Evolutionary conservation across 2,888 invertebrate species (phyloP).

Genomic region (Silvanus unidentatus): DNA sequence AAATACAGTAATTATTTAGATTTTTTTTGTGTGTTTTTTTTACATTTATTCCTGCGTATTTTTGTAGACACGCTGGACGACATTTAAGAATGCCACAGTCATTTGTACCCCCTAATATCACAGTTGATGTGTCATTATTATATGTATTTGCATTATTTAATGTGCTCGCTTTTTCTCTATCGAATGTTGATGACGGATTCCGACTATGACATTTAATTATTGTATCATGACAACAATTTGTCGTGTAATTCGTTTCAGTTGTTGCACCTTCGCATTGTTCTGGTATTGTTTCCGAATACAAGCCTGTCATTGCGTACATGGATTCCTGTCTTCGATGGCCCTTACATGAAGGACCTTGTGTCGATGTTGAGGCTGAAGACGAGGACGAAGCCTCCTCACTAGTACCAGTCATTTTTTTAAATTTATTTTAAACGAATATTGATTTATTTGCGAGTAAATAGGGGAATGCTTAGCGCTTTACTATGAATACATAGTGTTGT

Average conservation of each 20-base stretch:
- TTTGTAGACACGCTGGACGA: slow-evolving; percentile 79
- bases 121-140: slow-evolving; percentile 57
- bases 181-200: slow-evolving; percentile 69
- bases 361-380: slow-evolving; percentile 12
- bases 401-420: slow-evolving; percentile 13
- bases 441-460: too few relatives aligned
- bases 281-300: slow-evolving; percentile 69
- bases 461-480: too few relatives aligned
- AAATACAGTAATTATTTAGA: background rate
- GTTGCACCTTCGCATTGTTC: slow-evolving; percentile 53
- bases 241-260: slow-evolving; percentile 28
- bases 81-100: slow-evolving; percentile 86
- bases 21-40: background rate
- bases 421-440: background rate
- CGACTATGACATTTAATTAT: slow-evolving; percentile 73
- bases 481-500: too few relatives aligned
- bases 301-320: slow-evolving; percentile 83
- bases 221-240: slow-evolving; percentile 41
- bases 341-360: slow-evolving; percentile 31
- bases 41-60: slow-evolving; percentile 85
- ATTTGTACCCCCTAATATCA: slow-evolving; percentile 58
- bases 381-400: slow-evolving; percentile 16
- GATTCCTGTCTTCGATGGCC: slow-evolving; percentile 71
- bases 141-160: slow-evolving; percentile 40
- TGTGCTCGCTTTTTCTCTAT: slow-evolving; percentile 60